A percentile compares a stretch with the other conserved stretches of the same genome.
Evolutionary conservation across 2,888 invertebrate species (phyloP).

Genomic region (Dicyrtoma fusca): DNA sequence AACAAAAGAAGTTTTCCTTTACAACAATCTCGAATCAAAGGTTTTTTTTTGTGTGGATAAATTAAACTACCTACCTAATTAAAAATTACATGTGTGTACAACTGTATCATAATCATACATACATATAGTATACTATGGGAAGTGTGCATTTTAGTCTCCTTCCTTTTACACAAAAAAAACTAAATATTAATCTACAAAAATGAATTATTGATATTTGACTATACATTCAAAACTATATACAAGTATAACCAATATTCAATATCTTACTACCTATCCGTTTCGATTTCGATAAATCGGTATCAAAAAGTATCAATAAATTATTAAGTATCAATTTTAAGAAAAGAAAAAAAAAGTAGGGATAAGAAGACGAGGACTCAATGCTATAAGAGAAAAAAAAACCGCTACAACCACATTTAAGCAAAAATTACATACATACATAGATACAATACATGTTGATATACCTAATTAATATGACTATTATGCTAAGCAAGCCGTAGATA

Average conservation of each 20-base stretch:
- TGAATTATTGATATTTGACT: constrained; percentile 3
- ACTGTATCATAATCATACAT: no score
- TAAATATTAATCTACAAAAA: neutral
- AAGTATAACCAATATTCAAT: neutral
- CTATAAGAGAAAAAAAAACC: constrained; percentile 10
- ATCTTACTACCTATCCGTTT: no score
- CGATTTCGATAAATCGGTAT: no score
- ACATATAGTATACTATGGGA: no score
- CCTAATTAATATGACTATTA: constrained; percentile 10
- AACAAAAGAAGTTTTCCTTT: no score
- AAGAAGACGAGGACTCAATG: constrained; percentile 2
- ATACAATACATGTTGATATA: neutral
- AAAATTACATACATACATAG: neutral
- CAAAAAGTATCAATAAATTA: no score
- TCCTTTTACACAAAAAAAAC: neutral
- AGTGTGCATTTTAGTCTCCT: no score
- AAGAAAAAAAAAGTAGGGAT: neutral
- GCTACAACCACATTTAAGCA: constrained; percentile 5
- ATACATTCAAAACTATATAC: neutral
- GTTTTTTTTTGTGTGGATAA: no score
- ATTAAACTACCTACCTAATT: neutral
- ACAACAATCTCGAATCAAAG: neutral
- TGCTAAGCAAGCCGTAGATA: neutral
- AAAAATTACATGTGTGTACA: no score
- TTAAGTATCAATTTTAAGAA: neutral